Evolutionary conservation across 1,140 invertebrate genomes (phyloP), one percentile per base, ranked within the genome.

Genomic region (Bombus terrestris): DNA sequence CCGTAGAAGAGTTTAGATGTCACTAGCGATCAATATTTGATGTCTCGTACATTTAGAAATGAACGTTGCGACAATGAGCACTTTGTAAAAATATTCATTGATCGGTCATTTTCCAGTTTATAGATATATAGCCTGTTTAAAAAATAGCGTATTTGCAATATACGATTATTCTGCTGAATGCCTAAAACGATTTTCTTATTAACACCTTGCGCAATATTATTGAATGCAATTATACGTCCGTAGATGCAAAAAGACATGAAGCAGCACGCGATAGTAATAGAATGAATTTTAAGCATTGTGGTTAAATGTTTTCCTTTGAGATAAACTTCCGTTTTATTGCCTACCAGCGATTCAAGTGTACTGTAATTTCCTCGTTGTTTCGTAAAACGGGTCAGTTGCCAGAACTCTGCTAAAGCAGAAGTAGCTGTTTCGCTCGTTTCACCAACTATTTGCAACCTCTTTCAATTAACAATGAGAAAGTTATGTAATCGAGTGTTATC

Each of bases 321-420:
- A 75, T 28, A 28, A 57, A 57, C 74, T 57, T 76, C 47, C 74
- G 74, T 76, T 76, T 76, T 35, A 75, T 47, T 47, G 43, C 32
- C 25, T 12, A 18, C 3, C 22, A 18, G 35, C 32, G 13, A 75
- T 75, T 75, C 32, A 25, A 32, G 3, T 9, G 6, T 37, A 18
- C 47, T n/a, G 25, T 76, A 37, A 76, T 59, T 57, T n/a, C 9
- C 74, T 57, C 12, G 32, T 76, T 28, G 25, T 59, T 57, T 15
- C 12, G 10, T 15, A 12, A 5, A 74, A 74, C 10, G 25, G 22
- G 3, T 39, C 25, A 13, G 37, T 71, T 39, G 25, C 0, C 18
- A 53, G 47, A 22, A 18, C 47, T 53, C 47, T 8, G 47, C 47
- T 53, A 22, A 53, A 53, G 18, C 47, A 53, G 22, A 53, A 22